Percentiles rank a stretch among this genome's conserved stretches.
Conservation (phyloP, 2,113 vertebrate genomes). For the Daphoenositta chrysoptera region DNA sequence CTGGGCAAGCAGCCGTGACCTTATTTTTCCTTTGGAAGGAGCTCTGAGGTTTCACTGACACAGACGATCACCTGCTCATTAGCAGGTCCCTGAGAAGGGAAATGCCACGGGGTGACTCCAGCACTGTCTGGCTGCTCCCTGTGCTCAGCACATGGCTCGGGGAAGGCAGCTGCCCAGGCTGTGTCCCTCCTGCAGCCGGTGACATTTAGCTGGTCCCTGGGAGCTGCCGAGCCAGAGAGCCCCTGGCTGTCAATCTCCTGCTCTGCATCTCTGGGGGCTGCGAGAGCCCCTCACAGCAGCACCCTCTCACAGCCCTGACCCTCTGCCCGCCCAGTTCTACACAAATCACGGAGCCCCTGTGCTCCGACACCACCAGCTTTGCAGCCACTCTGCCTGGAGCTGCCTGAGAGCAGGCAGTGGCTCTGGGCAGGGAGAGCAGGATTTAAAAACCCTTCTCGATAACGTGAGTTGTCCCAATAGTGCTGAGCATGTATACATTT, state of each 20-base stretch:
- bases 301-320: neutral
- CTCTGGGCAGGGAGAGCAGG: neutral
- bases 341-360: fast-evolving
- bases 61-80: neutral
- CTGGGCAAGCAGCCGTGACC: neutral
- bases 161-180: neutral
- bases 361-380: fast-evolving
- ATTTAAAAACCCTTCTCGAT: neutral
- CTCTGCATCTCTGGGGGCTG: neutral
- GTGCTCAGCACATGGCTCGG: fast-evolving
- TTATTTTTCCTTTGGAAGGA: neutral
- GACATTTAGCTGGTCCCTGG: neutral
- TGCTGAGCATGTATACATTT: neutral
- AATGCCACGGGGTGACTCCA: neutral
- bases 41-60: neutral
- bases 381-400: neutral
- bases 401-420: fast-evolving
- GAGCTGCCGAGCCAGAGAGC: neutral
- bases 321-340: neutral
- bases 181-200: neutral
- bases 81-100: neutral
- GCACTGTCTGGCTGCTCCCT: neutral
- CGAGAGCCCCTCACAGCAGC: neutral
- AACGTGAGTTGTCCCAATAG: neutral
- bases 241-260: neutral